Conservation (phyloP, 2,888 invertebrate species). For the Pantelozetes paolii region DNA sequence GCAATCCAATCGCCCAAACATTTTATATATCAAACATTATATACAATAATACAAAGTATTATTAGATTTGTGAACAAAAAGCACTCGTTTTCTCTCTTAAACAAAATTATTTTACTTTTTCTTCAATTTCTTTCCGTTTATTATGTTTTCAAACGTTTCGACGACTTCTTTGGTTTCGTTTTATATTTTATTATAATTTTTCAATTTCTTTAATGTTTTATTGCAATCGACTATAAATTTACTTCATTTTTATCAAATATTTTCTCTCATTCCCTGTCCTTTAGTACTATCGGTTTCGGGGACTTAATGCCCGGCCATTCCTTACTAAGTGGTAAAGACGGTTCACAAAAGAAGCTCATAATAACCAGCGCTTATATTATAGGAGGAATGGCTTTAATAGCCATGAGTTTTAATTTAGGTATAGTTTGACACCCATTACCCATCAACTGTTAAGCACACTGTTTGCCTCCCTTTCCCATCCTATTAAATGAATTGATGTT, state of each 20-base stretch:
- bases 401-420: constrained; percentile 42
- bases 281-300: constrained; percentile 41
- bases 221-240: neutral
- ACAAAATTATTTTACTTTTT: no score
- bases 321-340: constrained; percentile 29
- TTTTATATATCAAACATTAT: neutral
- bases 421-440: neutral
- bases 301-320: constrained; percentile 37
- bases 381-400: constrained; percentile 41
- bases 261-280: neutral
- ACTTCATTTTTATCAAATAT: constrained; percentile 11
- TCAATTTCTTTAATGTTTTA: constrained; percentile 10
- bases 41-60: neutral
- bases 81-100: no score
- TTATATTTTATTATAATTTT: constrained; percentile 1
- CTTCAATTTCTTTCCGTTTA: neutral
- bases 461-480: neutral
- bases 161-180: neutral
- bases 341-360: constrained; percentile 41
- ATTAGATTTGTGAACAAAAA: neutral
- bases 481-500: neutral
- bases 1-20: neutral
- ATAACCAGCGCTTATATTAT: constrained; percentile 35
- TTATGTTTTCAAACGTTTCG: neutral
- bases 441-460: constrained; percentile 21